Evolutionary conservation across 2,888 invertebrate genomes (phyloP).

Genomic region (Rosalia funebris): DNA sequence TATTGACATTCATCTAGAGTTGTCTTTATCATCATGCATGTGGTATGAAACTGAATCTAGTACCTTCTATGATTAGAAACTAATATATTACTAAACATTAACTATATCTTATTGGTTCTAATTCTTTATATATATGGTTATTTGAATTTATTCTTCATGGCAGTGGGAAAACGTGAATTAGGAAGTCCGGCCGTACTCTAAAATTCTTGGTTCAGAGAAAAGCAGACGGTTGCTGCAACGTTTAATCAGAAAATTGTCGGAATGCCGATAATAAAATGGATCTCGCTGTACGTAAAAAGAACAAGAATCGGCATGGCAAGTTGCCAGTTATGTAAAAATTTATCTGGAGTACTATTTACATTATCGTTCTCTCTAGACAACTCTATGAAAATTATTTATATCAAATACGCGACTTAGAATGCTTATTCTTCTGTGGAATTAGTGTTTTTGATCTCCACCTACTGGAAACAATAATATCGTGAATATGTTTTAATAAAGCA

Average conservation of each 20-base stretch:
- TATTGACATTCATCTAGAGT: no score
- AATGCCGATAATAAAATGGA: constrained; percentile 28
- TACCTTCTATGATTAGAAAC: no score
- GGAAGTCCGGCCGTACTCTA: not conserved
- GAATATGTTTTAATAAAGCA: no score
- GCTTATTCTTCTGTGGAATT: not conserved
- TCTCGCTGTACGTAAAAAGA: constrained; percentile 19
- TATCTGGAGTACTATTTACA: constrained; percentile 20
- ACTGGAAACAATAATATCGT: no score
- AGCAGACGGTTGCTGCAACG: constrained; percentile 18
- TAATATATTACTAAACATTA: no score
- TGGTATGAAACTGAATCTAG: no score
- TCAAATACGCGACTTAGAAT: not conserved
- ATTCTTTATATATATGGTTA: no score
- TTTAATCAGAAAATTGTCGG: constrained; percentile 26
- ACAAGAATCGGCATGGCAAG: constrained; percentile 33
- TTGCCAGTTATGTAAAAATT: constrained; percentile 33
- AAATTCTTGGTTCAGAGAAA: constrained; percentile 5
- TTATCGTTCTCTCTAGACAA: constrained; percentile 12
- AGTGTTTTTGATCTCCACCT: no score
- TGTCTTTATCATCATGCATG: no score
- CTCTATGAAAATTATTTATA: constrained; percentile 14
- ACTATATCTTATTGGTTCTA: no score
- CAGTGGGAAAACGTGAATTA: no score
- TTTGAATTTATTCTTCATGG: no score